Evolutionary conservation across 1,140 invertebrate species (phyloP).

Genomic region (Whitmania pigra): DNA sequence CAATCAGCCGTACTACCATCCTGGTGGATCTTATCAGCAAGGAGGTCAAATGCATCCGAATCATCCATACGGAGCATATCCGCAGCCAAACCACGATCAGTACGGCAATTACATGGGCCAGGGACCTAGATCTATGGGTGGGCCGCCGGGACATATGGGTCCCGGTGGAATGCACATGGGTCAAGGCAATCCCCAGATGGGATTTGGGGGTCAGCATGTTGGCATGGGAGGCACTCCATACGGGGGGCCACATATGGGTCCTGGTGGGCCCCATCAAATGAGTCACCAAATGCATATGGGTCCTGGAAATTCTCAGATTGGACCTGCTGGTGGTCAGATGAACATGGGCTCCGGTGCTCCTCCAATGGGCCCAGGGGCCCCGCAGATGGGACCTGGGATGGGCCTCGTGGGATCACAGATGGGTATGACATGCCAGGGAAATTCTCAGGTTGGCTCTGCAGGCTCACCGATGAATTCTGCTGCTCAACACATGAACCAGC

Average conservation of each 20-base stretch:
- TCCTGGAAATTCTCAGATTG: constrained; percentile 5
- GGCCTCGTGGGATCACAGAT: neutral
- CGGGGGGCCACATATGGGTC: neutral
- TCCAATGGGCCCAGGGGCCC: neutral
- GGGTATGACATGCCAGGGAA: neutral
- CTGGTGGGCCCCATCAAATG: neutral
- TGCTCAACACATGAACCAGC: neutral
- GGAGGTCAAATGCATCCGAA: neutral
- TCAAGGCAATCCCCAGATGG: neutral
- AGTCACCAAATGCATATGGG: neutral
- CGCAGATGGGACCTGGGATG: constrained; percentile 1
- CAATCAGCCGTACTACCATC: neutral
- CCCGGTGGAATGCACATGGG: neutral
- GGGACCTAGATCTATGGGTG: constrained; percentile 9
- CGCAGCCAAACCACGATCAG: constrained; percentile 6
- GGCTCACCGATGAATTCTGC: neutral
- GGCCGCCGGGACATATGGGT: constrained; percentile 1
- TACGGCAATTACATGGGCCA: constrained; percentile 5
- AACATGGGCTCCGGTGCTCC: neutral
- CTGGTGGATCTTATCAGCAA: neutral
- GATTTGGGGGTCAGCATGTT: neutral
- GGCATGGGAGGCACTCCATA: neutral
- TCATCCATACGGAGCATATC: neutral
- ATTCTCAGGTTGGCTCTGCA: neutral
- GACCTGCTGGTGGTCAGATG: neutral